These are phyloP conservation scores for Hydrozoanthus gracilis DNA, from an alignment of 92 coral and sea anemone species.

Conservation along the genomic window DNA sequence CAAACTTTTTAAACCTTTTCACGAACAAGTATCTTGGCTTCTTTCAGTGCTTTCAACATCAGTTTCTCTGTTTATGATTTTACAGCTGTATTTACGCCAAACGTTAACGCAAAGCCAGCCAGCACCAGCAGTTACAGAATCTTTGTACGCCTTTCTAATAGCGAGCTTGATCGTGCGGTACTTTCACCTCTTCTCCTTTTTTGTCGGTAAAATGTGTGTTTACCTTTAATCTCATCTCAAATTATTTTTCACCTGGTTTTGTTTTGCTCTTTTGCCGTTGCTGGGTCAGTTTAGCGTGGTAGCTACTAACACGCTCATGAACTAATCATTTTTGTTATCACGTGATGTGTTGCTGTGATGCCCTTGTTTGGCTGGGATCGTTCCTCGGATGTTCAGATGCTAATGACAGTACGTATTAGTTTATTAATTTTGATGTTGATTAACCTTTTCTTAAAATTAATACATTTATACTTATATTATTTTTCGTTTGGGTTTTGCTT, in stretches of 20 bases:
- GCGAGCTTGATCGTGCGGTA: too few species aligned
- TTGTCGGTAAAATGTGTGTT: too few species aligned
- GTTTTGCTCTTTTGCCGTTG: not conserved
- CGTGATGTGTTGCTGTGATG: conserved; percentile 65
- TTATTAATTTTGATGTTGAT: conserved; percentile 38
- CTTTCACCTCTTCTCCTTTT: too few species aligned
- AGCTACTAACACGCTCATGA: conserved; percentile 24
- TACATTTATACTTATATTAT: conserved; percentile 21
- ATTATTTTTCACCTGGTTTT: not conserved
- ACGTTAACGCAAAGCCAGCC: too few species aligned
- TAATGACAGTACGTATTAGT: conserved; percentile 91
- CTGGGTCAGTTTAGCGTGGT: not conserved
- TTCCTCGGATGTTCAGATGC: conserved; percentile 79
- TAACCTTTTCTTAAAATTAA: conserved; percentile 4
- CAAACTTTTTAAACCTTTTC: too few species aligned
- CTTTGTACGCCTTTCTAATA: too few species aligned
- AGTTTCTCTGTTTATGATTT: too few species aligned
- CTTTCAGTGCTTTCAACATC: too few species aligned
- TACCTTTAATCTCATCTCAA: not conserved
- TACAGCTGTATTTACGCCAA: too few species aligned
- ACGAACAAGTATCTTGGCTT: too few species aligned
- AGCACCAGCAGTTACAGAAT: too few species aligned
- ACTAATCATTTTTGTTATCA: conserved; percentile 52
- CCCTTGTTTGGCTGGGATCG: conserved; percentile 50
- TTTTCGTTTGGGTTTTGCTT: not conserved